Conservation (phyloP, 1,140 invertebrate genomes). For the Asbolus verrucosus region DNA sequence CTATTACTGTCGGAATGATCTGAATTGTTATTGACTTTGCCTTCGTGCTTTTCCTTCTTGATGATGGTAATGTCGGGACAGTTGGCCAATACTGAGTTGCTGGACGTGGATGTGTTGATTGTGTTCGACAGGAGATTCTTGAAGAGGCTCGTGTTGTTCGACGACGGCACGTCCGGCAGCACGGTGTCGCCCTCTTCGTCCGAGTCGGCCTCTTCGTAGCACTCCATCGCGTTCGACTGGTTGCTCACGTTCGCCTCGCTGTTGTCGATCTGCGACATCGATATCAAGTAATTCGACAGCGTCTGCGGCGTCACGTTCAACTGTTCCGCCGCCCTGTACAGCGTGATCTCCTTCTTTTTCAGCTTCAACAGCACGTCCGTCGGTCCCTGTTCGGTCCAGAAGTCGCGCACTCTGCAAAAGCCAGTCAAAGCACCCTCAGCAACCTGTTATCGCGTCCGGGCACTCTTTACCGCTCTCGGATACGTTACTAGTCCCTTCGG, state of each 20-base stretch:
- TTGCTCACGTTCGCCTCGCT: constrained; percentile 65
- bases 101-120: constrained; percentile 64
- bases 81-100: constrained; percentile 69
- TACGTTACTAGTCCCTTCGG: constrained; percentile 30
- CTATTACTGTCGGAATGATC: constrained; percentile 63
- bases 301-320: constrained; percentile 80
- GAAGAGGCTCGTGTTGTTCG: constrained; percentile 50
- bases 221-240: constrained; percentile 45
- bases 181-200: constrained; percentile 65
- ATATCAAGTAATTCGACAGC: constrained; percentile 76
- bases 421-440: constrained; percentile 27
- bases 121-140: constrained; percentile 52
- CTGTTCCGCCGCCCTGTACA: constrained; percentile 78
- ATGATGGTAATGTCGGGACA: constrained; percentile 75
- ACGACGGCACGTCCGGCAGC: constrained; percentile 57
- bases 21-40: constrained; percentile 66
- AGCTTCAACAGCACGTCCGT: constrained; percentile 78
- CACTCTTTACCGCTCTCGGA: constrained; percentile 30
- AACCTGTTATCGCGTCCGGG: constrained; percentile 33
- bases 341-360: constrained; percentile 77
- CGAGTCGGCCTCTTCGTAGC: constrained; percentile 62
- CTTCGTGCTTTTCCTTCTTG: constrained; percentile 69
- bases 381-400: constrained; percentile 80
- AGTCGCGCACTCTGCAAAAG: constrained; percentile 75
- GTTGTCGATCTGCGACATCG: constrained; percentile 69